A percentile compares a stretch with the other conserved stretches of the same genome.
Evolutionary conservation across 2,113 vertebrate species (phyloP).

Genomic region (Microtus richardsoni): DNA sequence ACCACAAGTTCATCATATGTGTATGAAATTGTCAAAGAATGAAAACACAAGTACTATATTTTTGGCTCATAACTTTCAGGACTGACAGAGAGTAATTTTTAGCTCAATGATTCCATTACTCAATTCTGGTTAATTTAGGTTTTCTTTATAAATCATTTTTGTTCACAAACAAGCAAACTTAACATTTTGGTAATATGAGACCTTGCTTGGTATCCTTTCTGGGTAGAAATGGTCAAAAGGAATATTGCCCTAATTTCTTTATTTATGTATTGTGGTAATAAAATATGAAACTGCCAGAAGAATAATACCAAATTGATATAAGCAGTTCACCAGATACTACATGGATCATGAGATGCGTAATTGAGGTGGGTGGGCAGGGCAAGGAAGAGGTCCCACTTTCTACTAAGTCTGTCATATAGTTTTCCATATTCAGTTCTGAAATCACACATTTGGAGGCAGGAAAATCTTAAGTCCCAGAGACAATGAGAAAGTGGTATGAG

Average conservation of each 20-base stretch:
- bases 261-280: not conserved
- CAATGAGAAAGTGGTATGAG: not conserved
- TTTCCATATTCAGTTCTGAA: conserved; percentile 9
- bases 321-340: not conserved
- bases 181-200: not conserved
- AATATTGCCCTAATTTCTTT: not conserved
- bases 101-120: not conserved
- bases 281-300: not conserved
- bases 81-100: conserved; percentile 45
- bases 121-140: not conserved
- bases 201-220: not conserved
- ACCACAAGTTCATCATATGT: not conserved
- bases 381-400: not conserved
- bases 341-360: not conserved
- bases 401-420: not conserved
- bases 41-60: not conserved
- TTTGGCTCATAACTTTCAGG: conserved; percentile 36
- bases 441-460: not conserved
- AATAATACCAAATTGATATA: not conserved
- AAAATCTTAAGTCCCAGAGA: not conserved
- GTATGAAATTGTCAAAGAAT: not conserved
- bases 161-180: not conserved
- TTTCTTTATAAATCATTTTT: conserved; percentile 25
- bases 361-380: not conserved
- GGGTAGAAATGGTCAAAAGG: not conserved